Percentiles rank a stretch among this genome's conserved stretches.
These are phyloP conservation scores for Heterohyrax brucei DNA, from an alignment of 2,797 vertebrate genomes.

Conservation along the genomic window DNA sequence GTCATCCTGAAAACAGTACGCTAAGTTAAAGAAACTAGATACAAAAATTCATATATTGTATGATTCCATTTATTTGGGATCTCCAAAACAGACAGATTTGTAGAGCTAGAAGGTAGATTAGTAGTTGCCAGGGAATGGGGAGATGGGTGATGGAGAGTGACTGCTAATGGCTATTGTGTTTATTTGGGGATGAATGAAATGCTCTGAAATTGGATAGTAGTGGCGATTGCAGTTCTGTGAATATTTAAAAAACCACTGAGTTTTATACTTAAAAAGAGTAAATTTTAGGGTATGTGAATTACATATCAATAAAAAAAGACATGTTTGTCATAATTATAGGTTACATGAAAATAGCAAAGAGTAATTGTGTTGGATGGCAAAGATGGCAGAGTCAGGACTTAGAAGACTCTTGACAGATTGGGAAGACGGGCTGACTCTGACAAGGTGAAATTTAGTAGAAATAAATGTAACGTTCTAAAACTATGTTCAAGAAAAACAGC, in stretches of 20 bases:
- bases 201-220: conserved; percentile 42
- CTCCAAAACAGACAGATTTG: background rate
- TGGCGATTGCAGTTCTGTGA: background rate
- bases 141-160: background rate
- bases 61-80: background rate
- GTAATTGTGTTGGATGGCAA: conserved; percentile 52
- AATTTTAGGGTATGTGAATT: conserved; percentile 52
- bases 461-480: conserved; percentile 70
- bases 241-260: conserved; percentile 32
- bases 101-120: conserved; percentile 11
- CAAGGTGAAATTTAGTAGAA: conserved; percentile 59
- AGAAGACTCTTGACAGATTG: conserved; percentile 44
- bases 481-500: conserved; percentile 68
- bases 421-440: conserved; percentile 66
- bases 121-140: background rate
- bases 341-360: conserved; percentile 43
- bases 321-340: conserved; percentile 58
- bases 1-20: background rate
- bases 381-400: conserved; percentile 23
- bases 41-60: background rate
- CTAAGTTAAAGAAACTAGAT: background rate
- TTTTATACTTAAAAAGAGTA: conserved; percentile 19
- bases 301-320: conserved; percentile 57
- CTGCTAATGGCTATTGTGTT: background rate
- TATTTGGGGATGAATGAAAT: conserved; percentile 25